phyloP scores from a whole-genome alignment of 2,797 vertebrate species.

The Rhinoraja longicauda region DNA sequence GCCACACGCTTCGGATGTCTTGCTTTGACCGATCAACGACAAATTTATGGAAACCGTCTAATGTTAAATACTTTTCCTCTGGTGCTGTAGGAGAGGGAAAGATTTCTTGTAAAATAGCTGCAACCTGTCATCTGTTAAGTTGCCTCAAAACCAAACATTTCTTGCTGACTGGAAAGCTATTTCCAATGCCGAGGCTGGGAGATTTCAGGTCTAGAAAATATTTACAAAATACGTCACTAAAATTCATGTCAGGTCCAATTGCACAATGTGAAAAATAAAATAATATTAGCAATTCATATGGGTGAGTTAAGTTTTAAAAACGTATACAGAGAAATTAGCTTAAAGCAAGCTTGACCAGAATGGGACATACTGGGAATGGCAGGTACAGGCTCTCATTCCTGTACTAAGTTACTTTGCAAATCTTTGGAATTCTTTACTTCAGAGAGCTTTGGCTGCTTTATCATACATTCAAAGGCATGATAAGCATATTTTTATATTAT shows the following conservation, averaged over 20 bases:
- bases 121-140: neutral
- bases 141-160: neutral
- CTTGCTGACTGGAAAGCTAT: neutral
- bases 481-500: too few species aligned
- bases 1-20: slow-evolving; percentile 94
- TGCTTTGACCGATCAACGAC: slow-evolving; percentile 90
- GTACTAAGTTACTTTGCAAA: neutral
- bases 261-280: neutral
- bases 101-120: neutral
- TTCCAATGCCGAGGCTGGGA: neutral
- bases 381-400: neutral
- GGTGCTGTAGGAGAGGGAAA: slow-evolving; percentile 60
- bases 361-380: too few species aligned
- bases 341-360: neutral
- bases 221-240: neutral
- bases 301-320: neutral
- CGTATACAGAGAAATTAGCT: neutral
- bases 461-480: too few species aligned
- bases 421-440: too few species aligned
- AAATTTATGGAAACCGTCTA: slow-evolving; percentile 94
- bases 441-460: too few species aligned
- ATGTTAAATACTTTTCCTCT: slow-evolving; percentile 89
- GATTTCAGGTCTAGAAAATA: neutral
- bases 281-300: neutral
- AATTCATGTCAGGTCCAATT: neutral